Conservation (phyloP, 1,140 invertebrate genomes). For the Drosophila tsacasi region DNA sequence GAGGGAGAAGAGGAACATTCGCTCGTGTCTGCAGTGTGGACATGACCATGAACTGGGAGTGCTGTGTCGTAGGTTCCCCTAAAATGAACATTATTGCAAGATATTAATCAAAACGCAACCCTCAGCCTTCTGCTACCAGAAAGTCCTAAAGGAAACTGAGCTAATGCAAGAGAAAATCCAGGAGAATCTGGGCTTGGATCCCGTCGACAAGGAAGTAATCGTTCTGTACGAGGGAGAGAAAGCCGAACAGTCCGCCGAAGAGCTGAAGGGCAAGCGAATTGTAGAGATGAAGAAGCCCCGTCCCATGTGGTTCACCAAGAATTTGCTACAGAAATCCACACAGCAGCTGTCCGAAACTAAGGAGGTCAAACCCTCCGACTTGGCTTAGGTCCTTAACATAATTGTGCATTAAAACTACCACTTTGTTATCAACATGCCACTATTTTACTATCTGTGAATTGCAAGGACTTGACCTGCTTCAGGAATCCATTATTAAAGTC, state of each 20-base stretch:
- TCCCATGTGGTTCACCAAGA: constrained; percentile 92
- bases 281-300: constrained; percentile 91
- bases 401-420: constrained; percentile 46
- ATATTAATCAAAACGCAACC: constrained; percentile 27
- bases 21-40: constrained; percentile 92
- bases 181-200: constrained; percentile 88
- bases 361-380: constrained; percentile 90
- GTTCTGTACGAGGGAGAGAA: constrained; percentile 94
- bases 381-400: constrained; percentile 86
- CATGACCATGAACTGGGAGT: constrained; percentile 91
- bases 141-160: constrained; percentile 92
- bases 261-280: constrained; percentile 88
- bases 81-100: constrained; percentile 84
- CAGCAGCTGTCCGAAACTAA: constrained; percentile 88
- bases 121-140: constrained; percentile 92
- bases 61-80: constrained; percentile 94
- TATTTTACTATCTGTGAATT: constrained; percentile 62
- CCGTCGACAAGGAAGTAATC: constrained; percentile 93
- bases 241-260: constrained; percentile 86
- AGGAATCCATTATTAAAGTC: constrained; percentile 91
- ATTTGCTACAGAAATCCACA: constrained; percentile 92
- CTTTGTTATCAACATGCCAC: constrained; percentile 46
- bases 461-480: constrained; percentile 78
- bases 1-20: constrained; percentile 90
- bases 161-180: constrained; percentile 91